phyloP scores from a whole-genome alignment of 2,888 invertebrate genomes.

The Toxonevra muliebris region DNA sequence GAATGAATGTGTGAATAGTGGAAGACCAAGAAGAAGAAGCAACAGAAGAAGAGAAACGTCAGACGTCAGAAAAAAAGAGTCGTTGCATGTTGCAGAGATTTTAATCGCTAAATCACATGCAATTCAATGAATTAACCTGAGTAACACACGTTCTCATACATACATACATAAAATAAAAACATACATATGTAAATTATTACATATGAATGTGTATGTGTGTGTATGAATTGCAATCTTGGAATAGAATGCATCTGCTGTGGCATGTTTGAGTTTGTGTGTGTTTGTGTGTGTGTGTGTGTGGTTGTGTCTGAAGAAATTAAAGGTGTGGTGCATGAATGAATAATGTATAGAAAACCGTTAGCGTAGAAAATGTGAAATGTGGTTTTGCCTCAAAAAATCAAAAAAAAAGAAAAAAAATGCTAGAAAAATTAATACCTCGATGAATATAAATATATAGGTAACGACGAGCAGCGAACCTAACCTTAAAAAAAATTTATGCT shows the following conservation, averaged over 20 bases:
- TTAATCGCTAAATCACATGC: slow-evolving; percentile 21
- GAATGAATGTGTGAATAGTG: not conserved
- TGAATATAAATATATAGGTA: slow-evolving; percentile 1
- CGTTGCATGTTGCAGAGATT: not conserved
- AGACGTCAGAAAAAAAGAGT: no score
- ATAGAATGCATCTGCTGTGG: not conserved
- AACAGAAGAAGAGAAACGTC: no score
- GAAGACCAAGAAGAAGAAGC: no score
- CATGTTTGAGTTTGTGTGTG: not conserved
- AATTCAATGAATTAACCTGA: slow-evolving; percentile 17
- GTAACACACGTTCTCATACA: not conserved
- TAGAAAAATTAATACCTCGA: not conserved
- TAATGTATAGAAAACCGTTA: slow-evolving; percentile 14
- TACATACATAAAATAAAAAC: not conserved
- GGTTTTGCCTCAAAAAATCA: not conserved
- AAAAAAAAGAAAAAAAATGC: not conserved
- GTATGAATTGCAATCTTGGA: not conserved
- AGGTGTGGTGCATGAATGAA: slow-evolving; percentile 18
- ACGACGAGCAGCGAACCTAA: not conserved
- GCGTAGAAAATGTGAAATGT: slow-evolving; percentile 16
- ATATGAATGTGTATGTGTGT: slow-evolving; percentile 2
- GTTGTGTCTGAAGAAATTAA: slow-evolving; percentile 6
- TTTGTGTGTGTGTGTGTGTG: slow-evolving; percentile 9
- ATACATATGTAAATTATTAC: not conserved
- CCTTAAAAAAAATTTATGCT: not conserved